Evolutionary conservation across 2,113 vertebrate species (phyloP).

Genomic region (Misgurnus mizolepis): DNA sequence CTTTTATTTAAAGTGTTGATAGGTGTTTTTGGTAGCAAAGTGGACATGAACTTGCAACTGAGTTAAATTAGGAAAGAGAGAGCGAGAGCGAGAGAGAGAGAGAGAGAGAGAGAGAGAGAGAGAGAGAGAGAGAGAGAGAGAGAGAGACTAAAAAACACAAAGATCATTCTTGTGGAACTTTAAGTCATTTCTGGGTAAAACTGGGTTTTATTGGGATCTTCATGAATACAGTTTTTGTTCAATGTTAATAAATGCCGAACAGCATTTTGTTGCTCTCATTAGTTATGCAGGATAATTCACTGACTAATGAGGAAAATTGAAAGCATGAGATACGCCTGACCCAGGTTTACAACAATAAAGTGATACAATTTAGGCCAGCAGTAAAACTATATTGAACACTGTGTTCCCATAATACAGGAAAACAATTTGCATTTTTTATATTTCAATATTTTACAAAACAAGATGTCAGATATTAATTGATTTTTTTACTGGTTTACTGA

Average conservation of each 20-base stretch:
- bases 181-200: background rate
- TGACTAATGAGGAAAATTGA: conserved; percentile 63
- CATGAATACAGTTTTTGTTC: background rate
- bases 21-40: too few relatives aligned
- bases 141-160: background rate
- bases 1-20: too few relatives aligned
- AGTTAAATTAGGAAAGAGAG: too few relatives aligned
- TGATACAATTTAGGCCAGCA: background rate
- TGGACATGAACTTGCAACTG: too few relatives aligned
- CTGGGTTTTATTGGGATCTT: background rate
- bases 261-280: conserved; percentile 31
- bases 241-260: background rate
- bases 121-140: too few relatives aligned
- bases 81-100: too few relatives aligned
- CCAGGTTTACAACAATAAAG: conserved; percentile 37
- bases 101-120: too few relatives aligned
- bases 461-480: too few relatives aligned
- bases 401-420: background rate
- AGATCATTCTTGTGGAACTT: background rate
- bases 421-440: too few relatives aligned
- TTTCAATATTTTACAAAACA: too few relatives aligned
- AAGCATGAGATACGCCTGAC: conserved; percentile 69
- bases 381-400: background rate
- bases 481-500: too few relatives aligned
- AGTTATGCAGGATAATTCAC: conserved; percentile 53